phyloP scores from a whole-genome alignment of 1,140 invertebrate genomes.

The Brachionus plicatilis region DNA sequence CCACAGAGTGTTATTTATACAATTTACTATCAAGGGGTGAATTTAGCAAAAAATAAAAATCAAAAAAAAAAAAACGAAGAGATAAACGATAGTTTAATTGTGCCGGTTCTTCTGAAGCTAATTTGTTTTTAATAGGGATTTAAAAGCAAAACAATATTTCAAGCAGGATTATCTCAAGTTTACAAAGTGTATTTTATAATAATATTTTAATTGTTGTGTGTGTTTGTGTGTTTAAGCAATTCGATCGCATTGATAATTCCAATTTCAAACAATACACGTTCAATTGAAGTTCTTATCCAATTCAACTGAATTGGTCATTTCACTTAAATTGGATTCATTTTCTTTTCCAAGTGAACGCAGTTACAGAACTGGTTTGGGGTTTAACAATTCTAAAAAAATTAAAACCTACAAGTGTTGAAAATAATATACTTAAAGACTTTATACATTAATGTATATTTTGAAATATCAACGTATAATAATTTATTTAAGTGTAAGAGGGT shows the following conservation, averaged over 20 bases:
- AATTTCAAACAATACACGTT: not conserved
- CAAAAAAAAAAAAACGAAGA: not conserved
- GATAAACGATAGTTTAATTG: slow-evolving; percentile 28
- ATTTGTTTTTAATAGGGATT: slow-evolving; percentile 29
- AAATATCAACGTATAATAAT: too few relatives aligned
- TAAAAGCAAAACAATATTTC: not conserved
- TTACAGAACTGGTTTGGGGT: too few relatives aligned
- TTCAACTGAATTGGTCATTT: not conserved
- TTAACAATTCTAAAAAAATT: too few relatives aligned
- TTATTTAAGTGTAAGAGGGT: too few relatives aligned
- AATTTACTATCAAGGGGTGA: slow-evolving; percentile 27
- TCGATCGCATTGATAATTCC: slow-evolving; percentile 20
- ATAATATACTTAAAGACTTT: too few relatives aligned
- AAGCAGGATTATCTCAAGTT: slow-evolving; percentile 29
- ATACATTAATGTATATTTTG: too few relatives aligned
- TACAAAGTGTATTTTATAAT: slow-evolving; percentile 22
- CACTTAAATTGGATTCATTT: not conserved
- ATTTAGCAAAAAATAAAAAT: not conserved
- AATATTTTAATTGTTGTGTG: slow-evolving; percentile 17
- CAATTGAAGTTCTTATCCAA: not conserved
- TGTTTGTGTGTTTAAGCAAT: not conserved
- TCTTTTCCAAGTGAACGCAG: not conserved
- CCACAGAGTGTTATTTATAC: not conserved
- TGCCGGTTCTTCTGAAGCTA: not conserved
- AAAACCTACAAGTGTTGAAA: too few relatives aligned